phyloP scores from a whole-genome alignment of 2,113 vertebrate genomes.

The Pelodiscus sinensis region DNA sequence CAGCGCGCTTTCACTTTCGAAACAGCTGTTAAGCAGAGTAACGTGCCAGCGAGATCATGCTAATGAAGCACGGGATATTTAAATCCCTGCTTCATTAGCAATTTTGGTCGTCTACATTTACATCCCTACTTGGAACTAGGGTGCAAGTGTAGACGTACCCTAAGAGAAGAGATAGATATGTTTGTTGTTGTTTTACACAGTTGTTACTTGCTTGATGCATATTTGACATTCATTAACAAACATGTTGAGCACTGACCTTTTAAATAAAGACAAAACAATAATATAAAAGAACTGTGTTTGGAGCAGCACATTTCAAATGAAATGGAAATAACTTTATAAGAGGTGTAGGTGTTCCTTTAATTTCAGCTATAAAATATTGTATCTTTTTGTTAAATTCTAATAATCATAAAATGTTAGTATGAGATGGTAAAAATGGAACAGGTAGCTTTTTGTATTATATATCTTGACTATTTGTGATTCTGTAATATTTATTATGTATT shows the following conservation, averaged over 20 bases:
- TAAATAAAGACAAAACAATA: neutral
- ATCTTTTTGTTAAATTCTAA: constrained; percentile 45
- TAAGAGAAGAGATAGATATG: neutral
- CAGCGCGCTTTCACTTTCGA: too few species aligned
- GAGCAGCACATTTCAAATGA: constrained; percentile 36
- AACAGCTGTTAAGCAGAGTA: too few species aligned
- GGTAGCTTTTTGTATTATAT: neutral
- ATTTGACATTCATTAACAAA: constrained; percentile 53
- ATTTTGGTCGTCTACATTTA: too few species aligned
- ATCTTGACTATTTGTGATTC: neutral
- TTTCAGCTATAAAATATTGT: constrained; percentile 19
- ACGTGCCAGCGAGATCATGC: too few species aligned
- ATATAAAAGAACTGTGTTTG: constrained; percentile 1
- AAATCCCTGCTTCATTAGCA: too few species aligned
- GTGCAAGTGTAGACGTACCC: too few species aligned
- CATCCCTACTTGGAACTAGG: too few species aligned
- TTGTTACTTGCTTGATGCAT: neutral
- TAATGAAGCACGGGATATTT: too few species aligned
- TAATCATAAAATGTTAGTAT: constrained; percentile 31
- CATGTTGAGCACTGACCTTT: constrained; percentile 48
- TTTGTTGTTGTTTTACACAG: constrained; percentile 22
- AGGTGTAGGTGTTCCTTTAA: constrained; percentile 29
- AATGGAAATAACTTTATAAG: constrained; percentile 24
- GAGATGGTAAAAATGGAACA: constrained; percentile 25
- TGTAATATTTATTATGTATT: neutral